Evolutionary conservation across 1,140 invertebrate species (phyloP).

Genomic region (Vanessa atalanta): DNA sequence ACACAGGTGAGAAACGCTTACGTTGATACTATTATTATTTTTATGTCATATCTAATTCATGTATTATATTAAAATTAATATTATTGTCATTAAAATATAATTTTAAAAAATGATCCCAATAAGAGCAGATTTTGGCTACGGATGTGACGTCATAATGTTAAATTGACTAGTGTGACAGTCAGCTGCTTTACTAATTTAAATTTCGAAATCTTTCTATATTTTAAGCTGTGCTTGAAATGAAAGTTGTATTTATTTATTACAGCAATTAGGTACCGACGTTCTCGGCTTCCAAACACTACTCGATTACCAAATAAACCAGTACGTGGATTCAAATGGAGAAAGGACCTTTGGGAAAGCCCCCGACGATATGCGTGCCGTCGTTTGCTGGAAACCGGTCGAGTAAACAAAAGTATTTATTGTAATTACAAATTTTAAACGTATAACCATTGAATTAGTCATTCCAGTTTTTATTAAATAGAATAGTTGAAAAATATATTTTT

Average conservation of each 20-base stretch:
- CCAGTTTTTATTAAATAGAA: no score
- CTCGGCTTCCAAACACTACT: constrained; percentile 88
- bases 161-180: no score
- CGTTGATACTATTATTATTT: no score
- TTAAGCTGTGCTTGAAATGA: not conserved
- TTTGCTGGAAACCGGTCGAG: constrained; percentile 86
- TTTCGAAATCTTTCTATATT: no score
- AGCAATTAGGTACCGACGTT: constrained; percentile 91
- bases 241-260: constrained; percentile 45
- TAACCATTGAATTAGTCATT: not conserved
- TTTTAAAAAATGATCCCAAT: no score
- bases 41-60: no score
- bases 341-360: constrained; percentile 87
- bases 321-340: constrained; percentile 85
- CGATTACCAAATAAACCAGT: constrained; percentile 91
- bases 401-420: constrained; percentile 31
- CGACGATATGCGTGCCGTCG: constrained; percentile 86
- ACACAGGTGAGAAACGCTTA: constrained; percentile 82
- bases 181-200: no score
- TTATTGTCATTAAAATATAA: no score
- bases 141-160: no score
- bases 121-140: no score
- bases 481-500: no score
- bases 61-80: no score
- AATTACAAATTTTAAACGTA: not conserved